Conservation (phyloP, 2,888 invertebrate genomes). For the Machimus atricapillus region DNA sequence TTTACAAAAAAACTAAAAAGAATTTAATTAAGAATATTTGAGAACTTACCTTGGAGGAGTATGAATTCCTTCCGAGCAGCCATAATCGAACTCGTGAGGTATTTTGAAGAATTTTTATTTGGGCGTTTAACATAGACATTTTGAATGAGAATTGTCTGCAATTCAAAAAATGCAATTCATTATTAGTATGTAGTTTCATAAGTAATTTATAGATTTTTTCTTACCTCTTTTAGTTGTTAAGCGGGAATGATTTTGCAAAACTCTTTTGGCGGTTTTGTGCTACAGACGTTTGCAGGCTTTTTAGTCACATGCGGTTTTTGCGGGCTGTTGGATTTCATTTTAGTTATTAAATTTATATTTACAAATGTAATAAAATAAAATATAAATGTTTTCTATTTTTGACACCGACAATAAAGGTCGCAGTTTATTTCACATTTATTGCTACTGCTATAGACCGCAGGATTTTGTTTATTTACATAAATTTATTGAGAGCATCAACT, state of each 20-base stretch:
- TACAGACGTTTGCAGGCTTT: neutral
- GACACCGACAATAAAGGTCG: neutral
- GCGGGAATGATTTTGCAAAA: neutral
- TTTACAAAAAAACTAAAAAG: no score
- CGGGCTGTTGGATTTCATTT: neutral
- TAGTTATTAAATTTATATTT: neutral
- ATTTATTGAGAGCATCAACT: no score
- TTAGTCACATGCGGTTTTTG: neutral
- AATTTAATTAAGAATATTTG: neutral
- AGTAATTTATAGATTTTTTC: neutral
- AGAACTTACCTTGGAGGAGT: neutral
- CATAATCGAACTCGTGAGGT: conserved; percentile 8
- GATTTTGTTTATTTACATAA: no score
- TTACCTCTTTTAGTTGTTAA: neutral
- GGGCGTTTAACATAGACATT: conserved; percentile 15
- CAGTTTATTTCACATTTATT: neutral
- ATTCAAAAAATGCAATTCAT: neutral
- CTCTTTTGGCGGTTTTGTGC: neutral
- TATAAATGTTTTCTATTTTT: no score
- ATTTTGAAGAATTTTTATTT: conserved; percentile 1
- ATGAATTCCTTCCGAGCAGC: neutral
- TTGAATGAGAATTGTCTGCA: neutral
- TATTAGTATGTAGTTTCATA: neutral
- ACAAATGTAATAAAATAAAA: neutral
- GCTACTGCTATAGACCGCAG: no score